A percentile compares a stretch with the other conserved stretches of the same genome.
phyloP scores from a whole-genome alignment of 2,888 invertebrate genomes.

The Portevinia maculata region DNA sequence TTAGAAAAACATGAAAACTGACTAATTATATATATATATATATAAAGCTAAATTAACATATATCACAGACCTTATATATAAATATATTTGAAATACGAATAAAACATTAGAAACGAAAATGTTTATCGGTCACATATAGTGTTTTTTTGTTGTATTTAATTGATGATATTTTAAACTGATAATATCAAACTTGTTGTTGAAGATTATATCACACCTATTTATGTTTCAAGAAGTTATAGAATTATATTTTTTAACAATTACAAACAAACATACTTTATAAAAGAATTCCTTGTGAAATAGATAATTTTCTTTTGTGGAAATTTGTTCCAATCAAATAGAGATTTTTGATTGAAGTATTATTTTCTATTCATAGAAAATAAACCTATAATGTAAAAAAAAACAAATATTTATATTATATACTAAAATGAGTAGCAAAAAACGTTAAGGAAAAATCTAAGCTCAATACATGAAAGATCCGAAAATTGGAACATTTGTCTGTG shows the following conservation, averaged over 20 bases:
- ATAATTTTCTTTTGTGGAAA: constrained; percentile 36
- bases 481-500: constrained; percentile 77
- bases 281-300: constrained; percentile 66
- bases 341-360: constrained; percentile 47
- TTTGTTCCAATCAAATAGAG: constrained; percentile 38
- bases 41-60: constrained; percentile 62
- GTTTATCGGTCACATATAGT: constrained; percentile 61
- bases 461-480: constrained; percentile 67
- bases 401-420: constrained; percentile 62
- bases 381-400: constrained; percentile 51
- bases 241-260: constrained; percentile 59
- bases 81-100: constrained; percentile 72
- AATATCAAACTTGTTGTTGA: constrained; percentile 62
- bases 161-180: constrained; percentile 58
- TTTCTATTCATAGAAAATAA: constrained; percentile 43
- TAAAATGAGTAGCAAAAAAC: constrained; percentile 20
- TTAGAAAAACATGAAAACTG: constrained; percentile 49
- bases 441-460: constrained; percentile 44
- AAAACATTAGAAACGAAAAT: constrained; percentile 76
- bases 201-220: constrained; percentile 24
- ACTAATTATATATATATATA: constrained; percentile 67
- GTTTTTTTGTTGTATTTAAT: neutral
- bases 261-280: constrained; percentile 26
- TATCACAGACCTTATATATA: constrained; percentile 72
- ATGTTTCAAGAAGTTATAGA: constrained; percentile 55